Conservation (phyloP, 2,888 invertebrate species). For the Teinopalpus imperialis region DNA sequence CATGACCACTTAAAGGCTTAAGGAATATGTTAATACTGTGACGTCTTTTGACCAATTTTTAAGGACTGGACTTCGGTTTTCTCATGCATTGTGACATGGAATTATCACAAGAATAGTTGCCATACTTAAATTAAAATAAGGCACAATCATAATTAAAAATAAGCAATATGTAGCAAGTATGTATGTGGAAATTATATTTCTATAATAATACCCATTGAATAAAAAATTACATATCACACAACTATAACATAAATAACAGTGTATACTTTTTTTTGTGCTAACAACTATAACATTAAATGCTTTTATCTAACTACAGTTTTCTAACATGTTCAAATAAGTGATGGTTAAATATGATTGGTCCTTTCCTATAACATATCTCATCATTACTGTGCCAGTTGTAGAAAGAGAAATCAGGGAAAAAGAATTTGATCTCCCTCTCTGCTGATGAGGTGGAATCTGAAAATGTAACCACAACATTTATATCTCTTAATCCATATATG, state of each 20-base stretch:
- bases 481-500: too few relatives aligned
- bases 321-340: conserved; percentile 79
- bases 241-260: conserved; percentile 24
- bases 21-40: too few relatives aligned
- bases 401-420: conserved; percentile 91
- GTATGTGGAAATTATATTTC: conserved; percentile 48
- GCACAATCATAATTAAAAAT: too few relatives aligned
- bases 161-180: too few relatives aligned
- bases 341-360: conserved; percentile 77
- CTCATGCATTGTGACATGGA: too few relatives aligned
- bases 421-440: conserved; percentile 88
- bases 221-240: conserved; percentile 17
- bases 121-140: too few relatives aligned
- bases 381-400: conserved; percentile 84
- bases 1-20: too few relatives aligned
- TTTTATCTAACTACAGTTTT: conserved; percentile 44
- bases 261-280: conserved; percentile 21
- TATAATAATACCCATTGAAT: too few relatives aligned
- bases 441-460: conserved; percentile 90
- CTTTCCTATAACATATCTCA: conserved; percentile 71
- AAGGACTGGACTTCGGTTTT: too few relatives aligned
- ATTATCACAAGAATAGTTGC: too few relatives aligned
- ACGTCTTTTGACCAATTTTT: too few relatives aligned
- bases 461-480: conserved; percentile 40
- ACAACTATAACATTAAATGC: not conserved